phyloP scores from a whole-genome alignment of 1,140 invertebrate genomes.

The Papilio polytes region DNA sequence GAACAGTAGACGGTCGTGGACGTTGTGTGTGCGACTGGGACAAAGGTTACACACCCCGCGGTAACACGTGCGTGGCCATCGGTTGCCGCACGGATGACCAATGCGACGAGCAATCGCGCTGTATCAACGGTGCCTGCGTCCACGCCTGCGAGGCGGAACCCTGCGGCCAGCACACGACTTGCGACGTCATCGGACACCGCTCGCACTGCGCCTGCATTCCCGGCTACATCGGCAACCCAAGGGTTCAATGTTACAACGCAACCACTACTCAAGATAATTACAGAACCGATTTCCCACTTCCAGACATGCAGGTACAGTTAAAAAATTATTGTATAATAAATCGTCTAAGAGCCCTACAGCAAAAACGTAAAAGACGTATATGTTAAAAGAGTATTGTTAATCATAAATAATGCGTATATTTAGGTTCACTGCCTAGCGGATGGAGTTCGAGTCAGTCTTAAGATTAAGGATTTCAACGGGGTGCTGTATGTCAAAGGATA shows the following conservation, averaged over 20 bases:
- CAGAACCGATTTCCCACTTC: slow-evolving; percentile 92
- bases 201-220: slow-evolving; percentile 91
- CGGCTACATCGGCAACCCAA: slow-evolving; percentile 88
- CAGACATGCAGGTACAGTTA: slow-evolving; percentile 90
- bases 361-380: neutral
- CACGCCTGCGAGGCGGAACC: slow-evolving; percentile 88
- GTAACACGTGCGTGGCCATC: slow-evolving; percentile 91
- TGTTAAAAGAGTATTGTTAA: neutral
- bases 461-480: slow-evolving; percentile 94
- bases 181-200: slow-evolving; percentile 91
- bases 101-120: slow-evolving; percentile 91
- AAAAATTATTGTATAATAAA: neutral
- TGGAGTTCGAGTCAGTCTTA: slow-evolving; percentile 94
- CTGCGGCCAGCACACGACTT: slow-evolving; percentile 91
- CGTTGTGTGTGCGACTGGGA: slow-evolving; percentile 92
- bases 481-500: slow-evolving; percentile 97
- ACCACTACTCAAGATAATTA: slow-evolving; percentile 75
- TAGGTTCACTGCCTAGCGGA: slow-evolving; percentile 94
- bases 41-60: slow-evolving; percentile 89
- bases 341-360: neutral
- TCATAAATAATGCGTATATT: neutral
- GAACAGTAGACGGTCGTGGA: slow-evolving; percentile 89
- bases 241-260: slow-evolving; percentile 85
- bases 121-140: slow-evolving; percentile 89
- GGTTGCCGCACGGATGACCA: slow-evolving; percentile 90